Evolutionary conservation across 2,888 invertebrate genomes (phyloP), one percentile per base, ranked within the genome.

Genomic region (Drosophila siamana): DNA sequence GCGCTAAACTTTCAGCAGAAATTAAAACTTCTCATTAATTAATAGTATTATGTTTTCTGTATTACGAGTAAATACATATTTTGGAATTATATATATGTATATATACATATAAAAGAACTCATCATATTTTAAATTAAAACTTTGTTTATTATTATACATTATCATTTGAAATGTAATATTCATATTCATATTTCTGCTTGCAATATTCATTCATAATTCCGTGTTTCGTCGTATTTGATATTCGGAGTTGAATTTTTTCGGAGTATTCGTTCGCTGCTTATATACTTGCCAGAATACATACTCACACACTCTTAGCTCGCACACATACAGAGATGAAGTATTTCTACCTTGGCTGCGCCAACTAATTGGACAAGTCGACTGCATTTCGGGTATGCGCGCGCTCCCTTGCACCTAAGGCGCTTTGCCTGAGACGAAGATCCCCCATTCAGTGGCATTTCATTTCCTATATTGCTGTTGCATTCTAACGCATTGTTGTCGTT

Each of bases 241-340:
- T 81, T 81, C 81, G 85, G 82, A 81, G 76, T 84, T 59, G 48
- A 48, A 56, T 15, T 40, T 40, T 66, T 81, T 80, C 76, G 81
- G 84, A 81, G 74, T 79, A n/a, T n/a, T n/a, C n/a, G 30, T 41
- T 47, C 36, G 44, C 57, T 41, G 62, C 61, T 51, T 80, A 80
- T 78, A 30, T 75, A 69, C 69, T 47, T 26, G 19, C 16, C 26
- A 54, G 48, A 66, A 55, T 40, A 41, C 41, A 51, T 13, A 48
- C 46, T 59, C 30, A 19, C 55, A 48, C 68, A 64, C 64, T 60
- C 36, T 41, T 47, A 60, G 46, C 70, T 46, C 63, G 46, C 43
- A 15, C 64, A 50, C 65, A 43, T 70, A 38, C 57, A 50, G 15
- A 2, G 41, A 15, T 65, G 11, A 16, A 15, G 26, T 19, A n/a